A percentile compares a stretch with the other conserved stretches of the same genome.
phyloP scores from a whole-genome alignment of 2,113 vertebrate genomes.

The Daboia siamensis region DNA sequence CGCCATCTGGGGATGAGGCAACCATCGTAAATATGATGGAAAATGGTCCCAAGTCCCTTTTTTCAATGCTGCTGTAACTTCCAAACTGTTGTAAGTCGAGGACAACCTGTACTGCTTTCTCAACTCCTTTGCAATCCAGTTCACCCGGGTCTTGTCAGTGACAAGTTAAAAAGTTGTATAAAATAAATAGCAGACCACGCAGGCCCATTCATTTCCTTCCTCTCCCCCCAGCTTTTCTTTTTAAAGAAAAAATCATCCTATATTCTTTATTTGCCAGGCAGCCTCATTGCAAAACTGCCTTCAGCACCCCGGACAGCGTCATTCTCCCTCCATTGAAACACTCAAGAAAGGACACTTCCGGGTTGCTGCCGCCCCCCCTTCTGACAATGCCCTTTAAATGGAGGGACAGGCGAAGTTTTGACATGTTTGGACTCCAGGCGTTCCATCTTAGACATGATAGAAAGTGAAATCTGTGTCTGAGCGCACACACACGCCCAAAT shows the following conservation, averaged over 20 bases:
- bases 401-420: not conserved
- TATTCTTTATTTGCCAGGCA: not conserved
- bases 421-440: not conserved
- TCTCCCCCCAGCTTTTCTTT: not conserved
- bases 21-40: too few species aligned
- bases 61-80: not conserved
- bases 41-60: not conserved
- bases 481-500: not conserved
- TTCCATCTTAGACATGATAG: not conserved
- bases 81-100: not conserved
- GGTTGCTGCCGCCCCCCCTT: not conserved
- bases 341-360: not conserved
- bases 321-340: not conserved
- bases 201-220: not conserved
- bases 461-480: not conserved
- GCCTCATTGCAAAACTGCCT: not conserved
- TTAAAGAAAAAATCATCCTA: not conserved
- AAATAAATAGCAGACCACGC: not conserved
- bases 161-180: not conserved
- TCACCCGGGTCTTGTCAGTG: not conserved
- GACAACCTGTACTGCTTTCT: not conserved
- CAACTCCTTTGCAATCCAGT: not conserved
- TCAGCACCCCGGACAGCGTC: constrained; percentile 36
- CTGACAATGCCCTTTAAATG: too few species aligned
- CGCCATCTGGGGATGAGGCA: too few species aligned